A percentile compares a stretch with the other conserved stretches of the same genome.
These are phyloP conservation scores for Zonotrichia leucophrys DNA, from an alignment of 2,113 vertebrate species.

Conservation along the genomic window DNA sequence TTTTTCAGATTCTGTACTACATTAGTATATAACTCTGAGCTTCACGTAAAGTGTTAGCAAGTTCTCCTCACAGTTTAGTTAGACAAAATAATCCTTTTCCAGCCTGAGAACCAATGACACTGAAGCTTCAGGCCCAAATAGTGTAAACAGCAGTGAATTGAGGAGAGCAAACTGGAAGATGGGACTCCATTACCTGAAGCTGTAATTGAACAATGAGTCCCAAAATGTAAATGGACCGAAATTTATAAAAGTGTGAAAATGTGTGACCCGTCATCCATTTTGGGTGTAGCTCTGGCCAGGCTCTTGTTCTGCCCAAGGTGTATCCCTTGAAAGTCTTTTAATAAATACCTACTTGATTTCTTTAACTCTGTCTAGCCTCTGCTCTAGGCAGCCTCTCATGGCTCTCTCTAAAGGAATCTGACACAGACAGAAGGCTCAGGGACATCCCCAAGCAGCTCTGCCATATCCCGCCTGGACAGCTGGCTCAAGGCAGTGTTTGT, in stretches of 20 bases:
- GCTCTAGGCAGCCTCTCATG: neutral
- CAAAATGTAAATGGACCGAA: neutral
- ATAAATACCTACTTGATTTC: neutral
- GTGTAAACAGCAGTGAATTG: neutral
- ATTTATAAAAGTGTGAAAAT: neutral
- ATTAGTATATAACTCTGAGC: neutral
- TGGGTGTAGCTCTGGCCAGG: neutral
- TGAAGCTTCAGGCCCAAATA: neutral
- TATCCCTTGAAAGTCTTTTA: neutral
- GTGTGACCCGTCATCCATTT: fast-evolving
- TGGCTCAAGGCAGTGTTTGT: neutral
- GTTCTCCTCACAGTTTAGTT: neutral
- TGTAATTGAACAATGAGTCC: neutral
- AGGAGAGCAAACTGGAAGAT: neutral
- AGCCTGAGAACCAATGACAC: neutral
- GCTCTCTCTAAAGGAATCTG: neutral
- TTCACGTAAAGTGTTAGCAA: neutral
- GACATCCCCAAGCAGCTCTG: neutral
- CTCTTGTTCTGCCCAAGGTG: neutral
- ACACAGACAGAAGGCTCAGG: neutral
- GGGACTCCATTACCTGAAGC: neutral
- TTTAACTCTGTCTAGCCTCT: neutral
- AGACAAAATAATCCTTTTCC: neutral
- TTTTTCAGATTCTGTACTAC: neutral
- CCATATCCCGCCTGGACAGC: no score